Conservation (phyloP, 2,797 vertebrate species). For the Pipistrellus pipistrellus region DNA sequence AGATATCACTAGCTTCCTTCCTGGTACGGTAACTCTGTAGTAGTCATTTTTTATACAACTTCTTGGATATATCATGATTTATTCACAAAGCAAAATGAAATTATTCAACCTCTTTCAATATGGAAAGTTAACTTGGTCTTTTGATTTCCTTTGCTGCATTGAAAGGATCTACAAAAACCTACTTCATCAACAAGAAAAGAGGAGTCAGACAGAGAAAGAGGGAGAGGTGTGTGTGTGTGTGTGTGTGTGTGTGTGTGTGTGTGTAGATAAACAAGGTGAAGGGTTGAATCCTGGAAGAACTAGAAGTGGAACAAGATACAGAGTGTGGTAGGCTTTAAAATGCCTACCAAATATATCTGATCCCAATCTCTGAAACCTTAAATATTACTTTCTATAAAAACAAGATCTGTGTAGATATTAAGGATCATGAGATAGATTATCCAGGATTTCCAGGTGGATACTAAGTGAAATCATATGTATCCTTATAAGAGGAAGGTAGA, state of each 20-base stretch:
- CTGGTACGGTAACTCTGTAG: neutral
- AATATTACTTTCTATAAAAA: slow-evolving; percentile 27
- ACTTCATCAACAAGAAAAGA: neutral
- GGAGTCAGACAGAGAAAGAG: neutral
- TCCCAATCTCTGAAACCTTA: slow-evolving; percentile 42
- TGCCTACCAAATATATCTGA: neutral
- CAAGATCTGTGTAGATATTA: slow-evolving; percentile 11
- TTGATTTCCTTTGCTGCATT: slow-evolving; percentile 19
- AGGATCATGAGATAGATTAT: slow-evolving; percentile 30
- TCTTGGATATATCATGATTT: neutral
- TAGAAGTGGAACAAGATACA: neutral
- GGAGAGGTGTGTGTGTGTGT: neutral
- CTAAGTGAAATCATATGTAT: neutral
- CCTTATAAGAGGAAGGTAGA: neutral
- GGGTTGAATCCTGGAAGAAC: neutral
- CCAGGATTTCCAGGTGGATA: slow-evolving; percentile 1
- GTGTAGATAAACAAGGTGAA: neutral
- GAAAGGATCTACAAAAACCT: slow-evolving; percentile 17
- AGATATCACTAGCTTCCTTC: slow-evolving; percentile 15
- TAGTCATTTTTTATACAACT: slow-evolving; percentile 3
- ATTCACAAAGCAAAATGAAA: slow-evolving; percentile 13
- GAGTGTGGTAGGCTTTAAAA: neutral
- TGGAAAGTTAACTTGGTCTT: slow-evolving; percentile 36
- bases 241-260: neutral
- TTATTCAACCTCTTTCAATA: slow-evolving; percentile 37